A percentile compares a stretch with the other conserved stretches of the same genome.
Conservation (phyloP, 1,140 invertebrate genomes). For the Bactericera cockerelli region DNA sequence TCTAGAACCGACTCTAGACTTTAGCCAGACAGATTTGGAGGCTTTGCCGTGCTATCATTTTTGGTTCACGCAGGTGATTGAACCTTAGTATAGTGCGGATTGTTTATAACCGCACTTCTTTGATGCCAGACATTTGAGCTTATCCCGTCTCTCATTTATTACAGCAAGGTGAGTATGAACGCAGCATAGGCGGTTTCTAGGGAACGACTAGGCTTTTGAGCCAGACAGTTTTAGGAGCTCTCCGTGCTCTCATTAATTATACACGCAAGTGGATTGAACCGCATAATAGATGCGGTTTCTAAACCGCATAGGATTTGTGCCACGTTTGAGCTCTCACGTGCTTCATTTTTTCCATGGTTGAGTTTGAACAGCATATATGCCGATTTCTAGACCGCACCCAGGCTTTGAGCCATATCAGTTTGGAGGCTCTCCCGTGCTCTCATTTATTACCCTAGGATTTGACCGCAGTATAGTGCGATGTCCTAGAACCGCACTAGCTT, state of each 20-base stretch:
- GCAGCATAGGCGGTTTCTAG: constrained; percentile 44
- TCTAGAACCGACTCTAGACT: constrained; percentile 54
- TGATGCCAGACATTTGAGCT: constrained; percentile 49
- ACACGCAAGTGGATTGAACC: constrained; percentile 67
- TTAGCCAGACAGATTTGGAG: constrained; percentile 53
- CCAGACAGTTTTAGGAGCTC: constrained; percentile 56
- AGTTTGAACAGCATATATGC: no score
- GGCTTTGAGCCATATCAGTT: constrained; percentile 50
- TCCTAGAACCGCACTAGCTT: no score
- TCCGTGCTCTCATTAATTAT: constrained; percentile 71
- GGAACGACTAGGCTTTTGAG: constrained; percentile 53
- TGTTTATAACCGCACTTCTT: constrained; percentile 55
- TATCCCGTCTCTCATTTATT: constrained; percentile 69
- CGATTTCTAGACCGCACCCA: constrained; percentile 54
- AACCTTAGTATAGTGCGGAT: constrained; percentile 53
- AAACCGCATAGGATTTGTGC: no score
- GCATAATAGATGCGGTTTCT: constrained; percentile 49
- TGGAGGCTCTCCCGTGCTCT: constrained; percentile 65
- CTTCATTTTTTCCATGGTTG: no score
- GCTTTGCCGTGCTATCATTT: constrained; percentile 70
- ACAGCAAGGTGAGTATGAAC: constrained; percentile 57
- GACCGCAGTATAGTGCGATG: no score
- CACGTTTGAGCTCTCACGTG: no score
- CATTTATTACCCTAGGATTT: constrained; percentile 72
- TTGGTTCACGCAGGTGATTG: constrained; percentile 60